A percentile compares a stretch with the other conserved stretches of the same genome.
These are phyloP conservation scores for Thamnophis sirtalis DNA, from an alignment of 2,113 vertebrate species.

Conservation along the genomic window DNA sequence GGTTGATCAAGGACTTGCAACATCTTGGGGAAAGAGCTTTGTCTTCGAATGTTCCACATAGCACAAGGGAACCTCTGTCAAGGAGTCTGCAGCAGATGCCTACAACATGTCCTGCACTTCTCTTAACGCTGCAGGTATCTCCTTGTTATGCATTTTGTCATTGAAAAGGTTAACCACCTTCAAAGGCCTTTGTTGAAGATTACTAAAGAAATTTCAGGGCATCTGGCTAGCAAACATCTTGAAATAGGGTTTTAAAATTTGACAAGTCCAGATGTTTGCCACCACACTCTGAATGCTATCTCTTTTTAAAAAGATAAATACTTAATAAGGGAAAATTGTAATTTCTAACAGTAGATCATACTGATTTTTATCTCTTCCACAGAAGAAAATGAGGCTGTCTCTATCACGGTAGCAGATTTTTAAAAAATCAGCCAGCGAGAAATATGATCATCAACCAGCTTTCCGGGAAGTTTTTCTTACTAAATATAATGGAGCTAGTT, in stretches of 20 bases:
- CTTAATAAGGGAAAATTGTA: not conserved
- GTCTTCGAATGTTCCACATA: not conserved
- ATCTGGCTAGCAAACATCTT: not conserved
- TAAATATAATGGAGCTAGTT: not conserved
- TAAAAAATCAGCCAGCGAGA: not conserved
- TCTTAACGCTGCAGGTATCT: conserved; percentile 20
- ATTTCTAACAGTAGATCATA: conserved; percentile 4
- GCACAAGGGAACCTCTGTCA: conserved; percentile 21
- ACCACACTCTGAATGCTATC: not conserved
- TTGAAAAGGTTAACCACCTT: conserved; percentile 7
- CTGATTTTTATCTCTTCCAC: not conserved
- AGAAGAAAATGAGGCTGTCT: not conserved
- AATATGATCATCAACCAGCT: not conserved
- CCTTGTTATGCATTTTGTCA: conserved; percentile 15
- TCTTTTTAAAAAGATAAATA: not conserved
- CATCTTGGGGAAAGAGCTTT: not conserved
- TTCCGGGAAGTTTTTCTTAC: not conserved
- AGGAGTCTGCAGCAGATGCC: conserved; percentile 16
- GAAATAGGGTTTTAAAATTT: conserved; percentile 20
- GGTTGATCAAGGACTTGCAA: not conserved
- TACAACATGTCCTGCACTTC: conserved; percentile 18
- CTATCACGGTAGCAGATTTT: not conserved
- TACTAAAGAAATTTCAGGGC: not conserved
- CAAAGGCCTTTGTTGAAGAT: conserved; percentile 1
- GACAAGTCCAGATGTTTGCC: not conserved